These are phyloP conservation scores for Dasypogon diadema DNA, from an alignment of 2,888 invertebrate genomes.

Conservation along the genomic window DNA sequence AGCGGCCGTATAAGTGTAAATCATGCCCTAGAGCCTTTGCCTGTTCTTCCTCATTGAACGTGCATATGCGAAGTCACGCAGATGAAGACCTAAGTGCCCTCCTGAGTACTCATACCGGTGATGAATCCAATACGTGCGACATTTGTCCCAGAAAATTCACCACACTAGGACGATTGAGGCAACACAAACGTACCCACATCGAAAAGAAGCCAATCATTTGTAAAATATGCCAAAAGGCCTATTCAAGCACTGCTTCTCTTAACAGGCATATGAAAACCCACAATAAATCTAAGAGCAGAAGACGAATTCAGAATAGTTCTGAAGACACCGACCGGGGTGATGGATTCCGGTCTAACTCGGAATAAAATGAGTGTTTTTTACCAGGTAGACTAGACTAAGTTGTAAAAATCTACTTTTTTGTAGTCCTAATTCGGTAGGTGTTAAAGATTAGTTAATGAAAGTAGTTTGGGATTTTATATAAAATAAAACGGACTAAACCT, in stretches of 20 bases:
- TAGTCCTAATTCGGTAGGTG: too few species aligned
- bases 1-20: slow-evolving; percentile 61
- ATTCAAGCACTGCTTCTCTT: slow-evolving; percentile 65
- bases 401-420: too few species aligned
- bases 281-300: too few species aligned
- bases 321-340: too few species aligned
- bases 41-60: slow-evolving; percentile 67
- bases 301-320: too few species aligned
- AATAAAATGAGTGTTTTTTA: too few species aligned
- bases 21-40: slow-evolving; percentile 65
- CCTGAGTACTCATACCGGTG: slow-evolving; percentile 66
- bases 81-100: slow-evolving; percentile 66
- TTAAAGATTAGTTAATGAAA: too few species aligned
- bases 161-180: slow-evolving; percentile 66
- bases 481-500: too few species aligned
- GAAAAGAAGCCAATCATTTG: slow-evolving; percentile 67
- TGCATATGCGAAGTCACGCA: slow-evolving; percentile 67
- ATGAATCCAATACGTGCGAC: slow-evolving; percentile 61
- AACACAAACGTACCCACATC: slow-evolving; percentile 67
- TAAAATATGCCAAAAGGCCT: slow-evolving; percentile 64
- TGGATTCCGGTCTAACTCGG: too few species aligned
- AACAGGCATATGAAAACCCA: slow-evolving; percentile 67
- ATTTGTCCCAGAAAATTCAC: slow-evolving; percentile 65
- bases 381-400: too few species aligned
- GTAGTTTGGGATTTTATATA: too few species aligned